Evolutionary conservation across 2,113 vertebrate species (phyloP), one percentile per base, ranked within the genome.

Genomic region (Labeo catla): DNA sequence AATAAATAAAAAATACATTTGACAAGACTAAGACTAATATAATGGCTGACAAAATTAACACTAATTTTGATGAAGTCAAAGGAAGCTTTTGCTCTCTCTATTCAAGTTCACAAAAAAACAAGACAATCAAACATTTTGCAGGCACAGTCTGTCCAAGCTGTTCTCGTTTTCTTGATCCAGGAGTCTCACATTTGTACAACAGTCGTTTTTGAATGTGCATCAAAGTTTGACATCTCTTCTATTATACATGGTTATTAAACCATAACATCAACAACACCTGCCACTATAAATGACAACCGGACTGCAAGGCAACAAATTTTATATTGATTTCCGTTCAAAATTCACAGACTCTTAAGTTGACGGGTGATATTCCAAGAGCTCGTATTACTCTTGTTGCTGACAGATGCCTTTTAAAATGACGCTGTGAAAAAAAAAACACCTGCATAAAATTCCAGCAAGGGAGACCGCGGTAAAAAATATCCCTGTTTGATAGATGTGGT

Each of bases 221-320:
- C 70, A 39, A 34, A 28, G 49, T 45, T 47, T 84, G 87, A 23
- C 84, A 84, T 84, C 77, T 86, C 76, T 70, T 85, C 78, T 66
- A 74, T 86, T 86, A 52, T 74, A 59, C 81, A 57, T 66, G 81
- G 74, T 84, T 84, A 88, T 80, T 84, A 84, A 88, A 74, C 45
- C 61, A 82, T 52, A 70, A 68, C 49, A 72, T 78, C 73, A 76
- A 66, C 80, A 23, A 23, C 43, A 52, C 23, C 65, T 63, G 76
- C 77, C 82, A 84, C 10, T n/a, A 23, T 74, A 72, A 80, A 74
- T 65, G 78, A 77, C 84, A 78, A 85, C 28, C 28, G 70, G 39
- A 21, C 8, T 43, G 61, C 65, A 23, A 79, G 81, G 72, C 70
- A 47, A 52, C 23, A 65, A 2, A 57, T 66, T 66, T 76, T 52